These are phyloP conservation scores for Leptodirus hochenwartii DNA, from an alignment of 2,888 invertebrate species.

Conservation along the genomic window DNA sequence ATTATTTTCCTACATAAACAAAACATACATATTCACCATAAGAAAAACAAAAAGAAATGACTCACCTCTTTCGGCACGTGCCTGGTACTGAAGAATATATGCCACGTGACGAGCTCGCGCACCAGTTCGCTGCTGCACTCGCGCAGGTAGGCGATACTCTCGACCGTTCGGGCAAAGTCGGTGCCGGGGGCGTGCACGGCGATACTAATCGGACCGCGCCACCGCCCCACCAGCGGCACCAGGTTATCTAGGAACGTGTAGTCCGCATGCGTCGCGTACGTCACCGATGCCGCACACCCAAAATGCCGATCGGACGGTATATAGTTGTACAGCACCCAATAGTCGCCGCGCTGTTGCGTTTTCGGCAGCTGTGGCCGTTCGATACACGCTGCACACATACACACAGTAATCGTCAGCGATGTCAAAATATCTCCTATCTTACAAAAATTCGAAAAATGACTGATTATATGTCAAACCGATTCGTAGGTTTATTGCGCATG, in stretches of 20 bases:
- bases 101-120: conserved; percentile 67
- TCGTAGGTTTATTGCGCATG: too few species aligned
- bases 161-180: conserved; percentile 59
- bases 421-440: too few species aligned
- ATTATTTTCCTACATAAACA: conserved; percentile 1
- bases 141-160: conserved; percentile 63
- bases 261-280: conserved; percentile 85
- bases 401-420: too few species aligned
- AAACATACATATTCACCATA: conserved; percentile 2
- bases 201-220: conserved; percentile 76
- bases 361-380: conserved; percentile 23
- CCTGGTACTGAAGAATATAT: conserved; percentile 72
- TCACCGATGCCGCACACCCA: conserved; percentile 68
- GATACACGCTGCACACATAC: conserved; percentile 22
- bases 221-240: conserved; percentile 64
- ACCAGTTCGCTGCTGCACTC: conserved; percentile 59
- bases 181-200: conserved; percentile 75
- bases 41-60: conserved; percentile 7
- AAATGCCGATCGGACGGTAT: conserved; percentile 46
- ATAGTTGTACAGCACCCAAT: conserved; percentile 81
- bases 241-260: conserved; percentile 83
- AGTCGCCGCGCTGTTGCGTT: conserved; percentile 31
- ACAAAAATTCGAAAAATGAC: too few species aligned
- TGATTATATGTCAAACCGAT: too few species aligned
- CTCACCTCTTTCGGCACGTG: conserved; percentile 58